These are phyloP conservation scores for Pogonocichla stellata DNA, from an alignment of 2,113 vertebrate genomes.

Conservation along the genomic window DNA sequence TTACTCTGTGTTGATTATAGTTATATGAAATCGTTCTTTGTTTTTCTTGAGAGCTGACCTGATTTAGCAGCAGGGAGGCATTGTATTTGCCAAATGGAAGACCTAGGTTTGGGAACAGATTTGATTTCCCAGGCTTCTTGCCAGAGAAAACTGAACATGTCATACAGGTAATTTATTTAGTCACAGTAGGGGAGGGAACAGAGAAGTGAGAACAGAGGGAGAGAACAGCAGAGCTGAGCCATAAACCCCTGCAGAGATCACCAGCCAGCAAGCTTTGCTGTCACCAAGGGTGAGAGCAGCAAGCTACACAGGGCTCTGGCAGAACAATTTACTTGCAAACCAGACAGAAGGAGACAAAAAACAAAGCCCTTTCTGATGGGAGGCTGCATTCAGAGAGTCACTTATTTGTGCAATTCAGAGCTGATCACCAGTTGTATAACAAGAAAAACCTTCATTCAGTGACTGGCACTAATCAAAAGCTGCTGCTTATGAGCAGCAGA, in stretches of 20 bases:
- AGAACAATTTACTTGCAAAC: slow-evolving; percentile 29
- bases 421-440: neutral
- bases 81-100: slow-evolving; percentile 57
- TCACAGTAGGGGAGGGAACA: slow-evolving; percentile 56
- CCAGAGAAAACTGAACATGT: slow-evolving; percentile 63
- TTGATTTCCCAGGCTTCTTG: slow-evolving; percentile 67
- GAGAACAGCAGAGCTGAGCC: neutral
- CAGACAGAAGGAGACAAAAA: slow-evolving; percentile 3
- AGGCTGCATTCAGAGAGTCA: neutral
- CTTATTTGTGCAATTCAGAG: neutral
- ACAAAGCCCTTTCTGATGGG: neutral
- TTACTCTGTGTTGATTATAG: slow-evolving; percentile 60
- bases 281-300: neutral
- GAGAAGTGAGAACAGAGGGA: slow-evolving; percentile 39
- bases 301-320: neutral
- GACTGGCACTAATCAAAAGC: neutral
- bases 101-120: slow-evolving; percentile 49
- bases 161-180: slow-evolving; percentile 71
- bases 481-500: neutral
- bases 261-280: neutral
- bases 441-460: neutral
- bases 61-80: slow-evolving; percentile 59
- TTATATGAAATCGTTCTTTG: slow-evolving; percentile 36
- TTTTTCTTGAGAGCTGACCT: slow-evolving; percentile 55
- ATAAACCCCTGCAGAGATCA: slow-evolving; percentile 20